A percentile compares a stretch with the other conserved stretches of the same genome.
Conservation (phyloP, 2,888 invertebrate genomes). For the Orthosia incerta region DNA sequence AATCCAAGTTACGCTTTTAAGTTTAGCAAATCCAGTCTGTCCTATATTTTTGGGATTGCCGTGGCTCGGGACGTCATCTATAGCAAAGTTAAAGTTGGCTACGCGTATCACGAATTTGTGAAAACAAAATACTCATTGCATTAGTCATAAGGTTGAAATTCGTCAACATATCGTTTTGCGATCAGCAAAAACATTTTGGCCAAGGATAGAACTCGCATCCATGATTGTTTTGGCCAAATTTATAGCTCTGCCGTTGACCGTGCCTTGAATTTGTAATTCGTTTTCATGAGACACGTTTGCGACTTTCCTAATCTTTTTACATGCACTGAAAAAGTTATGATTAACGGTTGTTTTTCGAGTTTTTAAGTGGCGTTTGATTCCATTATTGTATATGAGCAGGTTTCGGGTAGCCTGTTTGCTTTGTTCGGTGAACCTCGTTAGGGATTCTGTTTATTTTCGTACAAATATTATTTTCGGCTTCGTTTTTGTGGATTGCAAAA, state of each 20-base stretch:
- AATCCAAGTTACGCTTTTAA: slow-evolving; percentile 80
- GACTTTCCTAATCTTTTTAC: slow-evolving; percentile 72
- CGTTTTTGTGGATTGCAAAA: slow-evolving; percentile 46
- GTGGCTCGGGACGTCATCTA: slow-evolving; percentile 68
- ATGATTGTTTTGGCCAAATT: slow-evolving; percentile 81
- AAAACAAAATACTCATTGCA: slow-evolving; percentile 54
- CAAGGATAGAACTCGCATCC: slow-evolving; percentile 70
- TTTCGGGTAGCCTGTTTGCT: slow-evolving; percentile 55
- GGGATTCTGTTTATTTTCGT: slow-evolving; percentile 50
- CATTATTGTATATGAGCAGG: slow-evolving; percentile 62
- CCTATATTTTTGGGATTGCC: slow-evolving; percentile 70
- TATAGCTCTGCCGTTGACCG: slow-evolving; percentile 74
- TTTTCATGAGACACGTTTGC: slow-evolving; percentile 74
- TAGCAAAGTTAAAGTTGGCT: slow-evolving; percentile 66
- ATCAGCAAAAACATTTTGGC: slow-evolving; percentile 67
- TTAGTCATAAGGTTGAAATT: slow-evolving; percentile 69
- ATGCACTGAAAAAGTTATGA: slow-evolving; percentile 63
- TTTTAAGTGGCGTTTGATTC: slow-evolving; percentile 68
- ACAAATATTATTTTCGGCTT: slow-evolving; percentile 39
- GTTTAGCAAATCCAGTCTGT: slow-evolving; percentile 70
- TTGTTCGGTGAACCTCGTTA: slow-evolving; percentile 55
- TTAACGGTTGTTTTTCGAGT: slow-evolving; percentile 61
- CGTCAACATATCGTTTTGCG: slow-evolving; percentile 56
- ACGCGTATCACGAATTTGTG: slow-evolving; percentile 59
- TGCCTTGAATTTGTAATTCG: slow-evolving; percentile 81